Percentiles rank a stretch among this genome's conserved stretches.
Conservation (phyloP, 2,888 invertebrate genomes). For the Tetrapedia diversipes region DNA sequence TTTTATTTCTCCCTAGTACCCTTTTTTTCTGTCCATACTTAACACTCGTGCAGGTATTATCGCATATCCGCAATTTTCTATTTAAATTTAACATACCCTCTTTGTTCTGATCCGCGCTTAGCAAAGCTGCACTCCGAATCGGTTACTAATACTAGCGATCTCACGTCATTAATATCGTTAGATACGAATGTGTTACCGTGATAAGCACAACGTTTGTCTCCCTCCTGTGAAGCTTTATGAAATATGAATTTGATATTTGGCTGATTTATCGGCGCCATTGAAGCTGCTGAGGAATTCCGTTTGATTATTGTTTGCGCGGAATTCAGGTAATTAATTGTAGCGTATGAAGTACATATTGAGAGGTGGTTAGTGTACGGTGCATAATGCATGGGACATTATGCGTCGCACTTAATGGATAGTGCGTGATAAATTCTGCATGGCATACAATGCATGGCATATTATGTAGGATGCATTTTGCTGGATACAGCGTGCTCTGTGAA, state of each 20-base stretch:
- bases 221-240: neutral
- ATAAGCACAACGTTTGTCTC: no score
- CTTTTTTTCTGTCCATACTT: no score
- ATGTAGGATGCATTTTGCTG: neutral
- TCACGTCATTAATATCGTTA: no score
- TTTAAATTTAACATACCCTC: no score
- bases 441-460: neutral
- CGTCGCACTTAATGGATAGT: slow-evolving; percentile 1
- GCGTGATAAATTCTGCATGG: neutral
- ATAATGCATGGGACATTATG: slow-evolving; percentile 5
- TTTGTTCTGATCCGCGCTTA: no score
- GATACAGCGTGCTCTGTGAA: neutral
- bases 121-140: no score
- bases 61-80: no score
- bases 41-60: no score
- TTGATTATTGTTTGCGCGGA: neutral
- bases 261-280: neutral
- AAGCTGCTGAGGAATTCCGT: neutral
- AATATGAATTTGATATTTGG: neutral
- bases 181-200: no score
- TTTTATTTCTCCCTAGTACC: no score
- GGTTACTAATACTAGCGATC: no score
- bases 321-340: neutral
- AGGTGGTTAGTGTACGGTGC: neutral
- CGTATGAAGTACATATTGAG: slow-evolving; percentile 3